phyloP scores from a whole-genome alignment of 2,888 invertebrate species.

The Noctua janthe region DNA sequence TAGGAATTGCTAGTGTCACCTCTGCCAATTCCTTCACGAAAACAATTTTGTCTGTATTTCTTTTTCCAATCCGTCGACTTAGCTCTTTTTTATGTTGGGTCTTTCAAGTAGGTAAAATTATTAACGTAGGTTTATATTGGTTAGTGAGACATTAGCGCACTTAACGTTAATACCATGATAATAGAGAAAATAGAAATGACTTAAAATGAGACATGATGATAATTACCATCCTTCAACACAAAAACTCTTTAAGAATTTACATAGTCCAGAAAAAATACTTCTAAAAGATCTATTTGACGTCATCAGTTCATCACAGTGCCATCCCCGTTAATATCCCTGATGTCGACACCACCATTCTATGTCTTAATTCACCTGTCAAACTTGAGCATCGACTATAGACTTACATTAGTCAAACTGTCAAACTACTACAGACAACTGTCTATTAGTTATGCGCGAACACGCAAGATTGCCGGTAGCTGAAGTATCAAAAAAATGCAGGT shows the following conservation, averaged over 20 bases:
- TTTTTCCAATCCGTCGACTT: not conserved
- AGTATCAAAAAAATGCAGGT: conserved; percentile 67
- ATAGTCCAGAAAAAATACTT: conserved; percentile 29
- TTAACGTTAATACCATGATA: not conserved
- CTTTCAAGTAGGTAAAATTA: not conserved
- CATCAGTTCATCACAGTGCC: conserved; percentile 55
- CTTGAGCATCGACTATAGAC: conserved; percentile 78
- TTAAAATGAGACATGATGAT: not conserved
- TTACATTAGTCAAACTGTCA: conserved; percentile 89
- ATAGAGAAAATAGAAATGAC: not conserved
- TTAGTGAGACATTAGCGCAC: not conserved
- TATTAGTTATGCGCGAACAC: conserved; percentile 81
- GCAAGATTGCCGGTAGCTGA: conserved; percentile 81
- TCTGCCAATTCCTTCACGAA: not conserved
- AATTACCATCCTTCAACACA: not conserved
- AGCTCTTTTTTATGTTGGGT: not conserved
- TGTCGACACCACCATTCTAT: conserved; percentile 79
- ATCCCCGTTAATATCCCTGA: conserved; percentile 68
- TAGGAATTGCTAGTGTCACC: not conserved
- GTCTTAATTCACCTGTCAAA: conserved; percentile 81
- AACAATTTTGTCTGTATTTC: not conserved
- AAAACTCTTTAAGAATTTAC: conserved; percentile 25
- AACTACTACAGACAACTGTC: conserved; percentile 84
- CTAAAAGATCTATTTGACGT: conserved; percentile 55
- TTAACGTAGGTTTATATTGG: not conserved